Base-by-base conservation (phyloP, 2,888 invertebrate genomes). In the Stenichneumon culpator region DNA sequence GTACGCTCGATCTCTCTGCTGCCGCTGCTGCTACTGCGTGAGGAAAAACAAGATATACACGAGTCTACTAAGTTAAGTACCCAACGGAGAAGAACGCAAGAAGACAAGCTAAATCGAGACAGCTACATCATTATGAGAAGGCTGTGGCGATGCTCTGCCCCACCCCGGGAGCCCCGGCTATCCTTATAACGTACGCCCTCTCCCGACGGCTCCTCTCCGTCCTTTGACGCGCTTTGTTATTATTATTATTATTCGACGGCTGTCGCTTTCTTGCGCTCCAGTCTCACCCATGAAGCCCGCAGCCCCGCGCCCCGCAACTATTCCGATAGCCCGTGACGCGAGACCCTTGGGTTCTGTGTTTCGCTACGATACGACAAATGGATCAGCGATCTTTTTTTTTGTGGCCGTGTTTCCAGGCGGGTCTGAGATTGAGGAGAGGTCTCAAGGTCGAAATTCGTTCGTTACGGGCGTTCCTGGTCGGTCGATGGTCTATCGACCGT, bases 61-160 rank as follows among this genome's bases (percentile, higher is more conserved):
- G 83, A 83, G 79, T 84, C 74, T 87, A 87, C 87, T 86, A 88
- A 89, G 86, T 86, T 83, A 88, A 89, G 86, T 86, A 88, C 86
- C 83, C 85, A 88, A 87, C 88, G 81, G 86, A 86, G 86, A 89
- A 88, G 87, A 85, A 81, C 74, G 80, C 86, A 89, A 87, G 65
- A 79, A 82, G 86, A 87, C 82, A 87, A 89, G 88, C 89, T 90
- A 90, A 91, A 90, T 91, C 89, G 88, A 90, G 90, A 89, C 89
- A 88, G 89, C 90, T 88, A 89, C 89, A 90, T 90, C 90, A 90
- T 90, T 90, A 89, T 87, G 87, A 89, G 84, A 82, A 83, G 78
- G 70, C 86, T 82, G 74, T 81, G 73, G 85, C 83, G 88, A 85
- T 86, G 83, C 81, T 86, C 79, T 47, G 47, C 80, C 65, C 28